Base-by-base conservation (phyloP, 2,888 invertebrate species). In the Caenorhabditis sp. region DNA sequence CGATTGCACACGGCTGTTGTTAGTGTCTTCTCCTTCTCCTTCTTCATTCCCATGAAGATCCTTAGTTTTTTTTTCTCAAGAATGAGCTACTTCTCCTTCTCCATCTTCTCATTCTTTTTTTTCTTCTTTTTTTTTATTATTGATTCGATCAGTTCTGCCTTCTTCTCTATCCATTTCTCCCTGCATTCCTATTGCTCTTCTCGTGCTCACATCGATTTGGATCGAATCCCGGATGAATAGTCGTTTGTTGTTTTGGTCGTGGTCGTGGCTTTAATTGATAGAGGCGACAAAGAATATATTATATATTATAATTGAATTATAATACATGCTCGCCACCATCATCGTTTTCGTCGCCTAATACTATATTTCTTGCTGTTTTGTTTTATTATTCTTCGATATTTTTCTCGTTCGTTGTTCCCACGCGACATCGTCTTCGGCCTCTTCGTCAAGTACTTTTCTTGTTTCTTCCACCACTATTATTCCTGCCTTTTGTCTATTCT, bases 61-160 rank as follows among this genome's bases (percentile, higher is more conserved):
- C 10, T 21, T 25, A n/a, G n/a, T 53, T 53, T 53, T 53, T 53
- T 53, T 21, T 17, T 53, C 21, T 53, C 43, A 17, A 17, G 3
- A 43, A 10, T 43, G 14, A 43, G 17, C 43, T 43, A 10, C 43
- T 50, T 3, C 20, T 50, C 50, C n/a, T 52, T 52, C 52, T 52
- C 21, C 23, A 21, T 52, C 52, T 52, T 52, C 52, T 52, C 52
- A 52, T 52, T 52, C 52, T 20, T 21, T 52, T n/a, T n/a, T n/a
- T n/a, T n/a, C n/a, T n/a, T n/a, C n/a, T n/a, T n/a, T n/a, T n/a
- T n/a, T n/a, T n/a, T n/a, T n/a, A n/a, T n/a, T 52, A 52, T 52
- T 23, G 21, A 52, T 52, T 52, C 21, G 8, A 20, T 23, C 49
- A n/a, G 17, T 49, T 49, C 49, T 31, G 31, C n/a, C n/a, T n/a